phyloP scores from a whole-genome alignment of 2,113 vertebrate species.

The Orycteropus afer region DNA sequence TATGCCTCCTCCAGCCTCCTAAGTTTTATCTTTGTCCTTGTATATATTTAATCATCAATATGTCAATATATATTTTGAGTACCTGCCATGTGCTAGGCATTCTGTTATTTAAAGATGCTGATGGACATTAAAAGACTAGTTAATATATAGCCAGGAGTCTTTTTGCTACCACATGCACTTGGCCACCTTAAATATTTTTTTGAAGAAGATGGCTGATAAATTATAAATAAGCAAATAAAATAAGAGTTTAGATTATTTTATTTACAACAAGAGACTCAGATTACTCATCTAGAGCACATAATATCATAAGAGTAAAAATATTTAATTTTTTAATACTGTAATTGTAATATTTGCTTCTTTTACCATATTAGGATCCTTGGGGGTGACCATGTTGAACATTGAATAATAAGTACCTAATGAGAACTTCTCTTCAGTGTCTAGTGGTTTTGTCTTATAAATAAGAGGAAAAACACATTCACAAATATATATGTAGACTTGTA shows the following conservation, averaged over 20 bases:
- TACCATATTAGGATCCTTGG: background rate
- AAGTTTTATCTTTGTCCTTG: background rate
- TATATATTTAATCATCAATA: background rate
- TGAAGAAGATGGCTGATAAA: background rate
- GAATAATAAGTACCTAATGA: background rate
- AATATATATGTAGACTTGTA: background rate
- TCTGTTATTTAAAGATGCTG: background rate
- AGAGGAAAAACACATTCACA: background rate
- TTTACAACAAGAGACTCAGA: background rate
- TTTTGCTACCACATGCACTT: background rate
- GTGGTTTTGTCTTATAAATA: background rate
- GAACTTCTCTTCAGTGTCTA: background rate
- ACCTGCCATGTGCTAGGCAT: background rate
- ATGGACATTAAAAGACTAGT: constrained; percentile 7
- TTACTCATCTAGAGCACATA: background rate
- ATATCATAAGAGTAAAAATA: background rate
- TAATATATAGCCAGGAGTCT: background rate
- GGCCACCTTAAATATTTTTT: background rate
- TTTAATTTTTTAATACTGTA: too few species aligned
- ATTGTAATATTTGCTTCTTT: background rate
- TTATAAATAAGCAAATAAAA: constrained; percentile 15
- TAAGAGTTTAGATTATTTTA: background rate
- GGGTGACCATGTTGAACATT: background rate
- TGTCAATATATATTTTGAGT: background rate
- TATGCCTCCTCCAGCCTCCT: background rate